Conservation (phyloP, 2,888 invertebrate genomes). For the Pediacus dermestoides region DNA sequence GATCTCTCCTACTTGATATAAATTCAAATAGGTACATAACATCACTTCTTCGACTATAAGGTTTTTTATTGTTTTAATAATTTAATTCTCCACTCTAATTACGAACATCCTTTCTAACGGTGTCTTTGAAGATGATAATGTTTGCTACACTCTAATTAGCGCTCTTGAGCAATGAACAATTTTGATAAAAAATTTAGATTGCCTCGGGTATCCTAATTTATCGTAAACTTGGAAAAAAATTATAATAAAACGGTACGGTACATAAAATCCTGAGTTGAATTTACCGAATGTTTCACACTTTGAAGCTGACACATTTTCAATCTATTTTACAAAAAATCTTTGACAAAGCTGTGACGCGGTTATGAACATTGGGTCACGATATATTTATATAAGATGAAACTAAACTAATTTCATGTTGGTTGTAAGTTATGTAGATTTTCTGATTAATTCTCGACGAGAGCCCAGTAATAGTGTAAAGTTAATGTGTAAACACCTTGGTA, state of each 20-base stretch:
- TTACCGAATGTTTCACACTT: too few species aligned
- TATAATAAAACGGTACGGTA: too few species aligned
- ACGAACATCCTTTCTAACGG: slow-evolving; percentile 20
- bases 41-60: background rate
- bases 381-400: slow-evolving; percentile 12
- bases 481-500: slow-evolving; percentile 44
- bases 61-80: slow-evolving; percentile 4
- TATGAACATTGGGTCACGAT: slow-evolving; percentile 18
- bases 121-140: slow-evolving; percentile 3
- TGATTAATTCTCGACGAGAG: slow-evolving; percentile 34
- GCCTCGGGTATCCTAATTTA: too few species aligned
- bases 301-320: too few species aligned
- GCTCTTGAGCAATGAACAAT: too few species aligned
- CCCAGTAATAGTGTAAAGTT: slow-evolving; percentile 37
- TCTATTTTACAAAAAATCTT: too few species aligned
- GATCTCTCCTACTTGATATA: slow-evolving; percentile 23
- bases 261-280: too few species aligned
- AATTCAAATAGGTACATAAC: slow-evolving; percentile 6
- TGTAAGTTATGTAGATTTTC: slow-evolving; percentile 33
- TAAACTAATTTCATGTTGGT: slow-evolving; percentile 18
- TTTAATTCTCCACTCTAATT: slow-evolving; percentile 18
- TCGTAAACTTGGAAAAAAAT: too few species aligned
- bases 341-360: slow-evolving; percentile 14
- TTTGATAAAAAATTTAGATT: too few species aligned
- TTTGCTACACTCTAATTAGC: slow-evolving; percentile 4